phyloP scores from a whole-genome alignment of 2,113 vertebrate genomes.

The Paramormyrops kingsleyae region DNA sequence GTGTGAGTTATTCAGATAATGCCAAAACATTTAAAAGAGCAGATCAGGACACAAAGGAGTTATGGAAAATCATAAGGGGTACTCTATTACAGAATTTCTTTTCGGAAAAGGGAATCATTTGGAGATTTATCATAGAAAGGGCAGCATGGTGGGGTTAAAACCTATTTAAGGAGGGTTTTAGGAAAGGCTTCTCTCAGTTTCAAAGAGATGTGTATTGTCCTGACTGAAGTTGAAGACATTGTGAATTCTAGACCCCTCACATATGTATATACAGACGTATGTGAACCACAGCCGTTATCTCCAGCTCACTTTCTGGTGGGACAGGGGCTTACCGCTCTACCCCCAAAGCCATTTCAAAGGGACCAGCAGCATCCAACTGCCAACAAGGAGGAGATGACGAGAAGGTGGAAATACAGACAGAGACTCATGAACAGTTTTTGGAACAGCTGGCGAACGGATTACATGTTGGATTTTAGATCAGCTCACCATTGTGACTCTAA shows the following conservation, averaged over 20 bases:
- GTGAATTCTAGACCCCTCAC: too few relatives aligned
- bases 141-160: not conserved
- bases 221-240: too few relatives aligned
- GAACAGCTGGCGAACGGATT: constrained; percentile 20
- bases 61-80: not conserved
- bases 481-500: not conserved
- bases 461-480: constrained; percentile 22
- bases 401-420: constrained; percentile 18
- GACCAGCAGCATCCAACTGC: constrained; percentile 13
- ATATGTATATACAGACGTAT: too few relatives aligned
- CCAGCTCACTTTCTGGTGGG: constrained; percentile 17
- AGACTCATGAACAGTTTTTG: constrained; percentile 24
- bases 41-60: not conserved
- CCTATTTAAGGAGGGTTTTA: too few relatives aligned
- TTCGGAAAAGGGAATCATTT: not conserved
- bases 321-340: constrained; percentile 1
- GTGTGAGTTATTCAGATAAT: not conserved
- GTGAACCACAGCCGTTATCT: not conserved
- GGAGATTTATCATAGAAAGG: not conserved
- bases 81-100: not conserved
- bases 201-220: too few relatives aligned
- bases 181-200: too few relatives aligned
- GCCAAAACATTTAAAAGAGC: not conserved
- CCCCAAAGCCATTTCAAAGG: not conserved
- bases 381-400: constrained; percentile 15